Evolutionary conservation across 2,888 invertebrate genomes (phyloP).

Genomic region (Caenorhabditis doughertyi): DNA sequence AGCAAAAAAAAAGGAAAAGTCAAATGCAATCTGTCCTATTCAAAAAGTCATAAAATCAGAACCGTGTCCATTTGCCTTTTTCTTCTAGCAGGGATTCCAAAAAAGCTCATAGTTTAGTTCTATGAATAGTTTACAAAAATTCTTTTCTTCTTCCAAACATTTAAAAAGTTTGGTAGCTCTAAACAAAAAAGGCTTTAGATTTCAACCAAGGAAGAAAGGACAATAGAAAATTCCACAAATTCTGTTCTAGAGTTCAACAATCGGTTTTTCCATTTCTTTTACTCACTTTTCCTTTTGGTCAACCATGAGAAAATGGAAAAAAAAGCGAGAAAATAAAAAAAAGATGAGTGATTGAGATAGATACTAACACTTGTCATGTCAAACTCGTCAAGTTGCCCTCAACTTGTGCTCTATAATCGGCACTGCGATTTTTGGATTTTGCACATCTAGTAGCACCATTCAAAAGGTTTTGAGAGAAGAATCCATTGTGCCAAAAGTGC

Average conservation of each 20-base stretch:
- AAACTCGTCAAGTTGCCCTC: conserved; percentile 40
- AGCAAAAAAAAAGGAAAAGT: conserved; percentile 31
- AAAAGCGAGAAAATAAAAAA: not conserved
- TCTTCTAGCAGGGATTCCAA: not conserved
- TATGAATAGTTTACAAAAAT: conserved; percentile 43
- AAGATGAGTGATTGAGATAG: conserved; percentile 52
- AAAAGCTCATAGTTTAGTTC: not conserved
- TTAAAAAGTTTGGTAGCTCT: conserved; percentile 14
- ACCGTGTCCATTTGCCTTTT: conserved; percentile 18
- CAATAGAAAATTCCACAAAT: not conserved
- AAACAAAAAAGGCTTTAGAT: conserved; percentile 51
- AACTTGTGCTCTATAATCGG: conserved; percentile 46
- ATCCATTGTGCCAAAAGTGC: conserved; percentile 30
- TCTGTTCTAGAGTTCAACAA: not conserved
- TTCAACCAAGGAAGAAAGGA: not conserved
- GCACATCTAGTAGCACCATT: conserved; percentile 15
- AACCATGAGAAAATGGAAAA: not conserved
- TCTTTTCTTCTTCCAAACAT: conserved; percentile 41
- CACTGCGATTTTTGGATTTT: conserved; percentile 9
- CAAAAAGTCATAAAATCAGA: conserved; percentile 40
- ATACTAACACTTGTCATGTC: conserved; percentile 60
- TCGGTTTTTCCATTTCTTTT: not conserved
- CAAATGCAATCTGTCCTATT: conserved; percentile 38
- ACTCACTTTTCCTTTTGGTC: not conserved
- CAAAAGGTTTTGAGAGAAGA: conserved; percentile 8